Percentiles rank a stretch among this genome's conserved stretches.
These are phyloP conservation scores for Saimiri boliviensis DNA, from an alignment of 2,113 vertebrate species.

Conservation along the genomic window DNA sequence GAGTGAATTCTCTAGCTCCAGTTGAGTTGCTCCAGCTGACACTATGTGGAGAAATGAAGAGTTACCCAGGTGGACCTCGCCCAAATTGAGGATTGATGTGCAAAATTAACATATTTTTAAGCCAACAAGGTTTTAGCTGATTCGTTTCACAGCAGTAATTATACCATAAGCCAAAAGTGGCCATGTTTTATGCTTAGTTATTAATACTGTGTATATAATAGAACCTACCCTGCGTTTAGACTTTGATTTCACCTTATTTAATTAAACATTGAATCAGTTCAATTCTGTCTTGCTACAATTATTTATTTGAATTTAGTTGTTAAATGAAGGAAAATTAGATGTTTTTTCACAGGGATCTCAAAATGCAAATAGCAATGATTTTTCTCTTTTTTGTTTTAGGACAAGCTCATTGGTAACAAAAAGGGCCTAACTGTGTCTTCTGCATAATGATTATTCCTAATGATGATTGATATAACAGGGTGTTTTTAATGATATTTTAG, in stretches of 20 bases:
- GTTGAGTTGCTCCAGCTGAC: background rate
- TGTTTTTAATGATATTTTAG: background rate
- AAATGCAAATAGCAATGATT: background rate
- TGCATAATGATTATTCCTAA: background rate
- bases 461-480: background rate
- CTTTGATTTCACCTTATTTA: conserved; percentile 9
- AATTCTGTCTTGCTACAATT: background rate
- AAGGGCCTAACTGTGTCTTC: background rate
- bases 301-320: background rate
- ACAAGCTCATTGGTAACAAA: background rate
- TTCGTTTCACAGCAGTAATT: background rate
- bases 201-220: background rate
- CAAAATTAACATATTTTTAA: background rate
- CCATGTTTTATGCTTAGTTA: background rate
- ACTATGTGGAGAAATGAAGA: background rate
- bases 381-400: background rate
- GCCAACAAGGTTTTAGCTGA: background rate
- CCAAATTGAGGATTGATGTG: background rate
- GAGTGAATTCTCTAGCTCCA: background rate
- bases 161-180: background rate
- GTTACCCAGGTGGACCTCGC: accelerated
- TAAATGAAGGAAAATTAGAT: background rate
- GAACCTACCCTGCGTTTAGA: background rate
- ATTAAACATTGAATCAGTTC: background rate
- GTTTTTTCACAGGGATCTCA: background rate